Conservation (phyloP, 2,797 vertebrate genomes). For the Lagocephalus sceleratus region DNA sequence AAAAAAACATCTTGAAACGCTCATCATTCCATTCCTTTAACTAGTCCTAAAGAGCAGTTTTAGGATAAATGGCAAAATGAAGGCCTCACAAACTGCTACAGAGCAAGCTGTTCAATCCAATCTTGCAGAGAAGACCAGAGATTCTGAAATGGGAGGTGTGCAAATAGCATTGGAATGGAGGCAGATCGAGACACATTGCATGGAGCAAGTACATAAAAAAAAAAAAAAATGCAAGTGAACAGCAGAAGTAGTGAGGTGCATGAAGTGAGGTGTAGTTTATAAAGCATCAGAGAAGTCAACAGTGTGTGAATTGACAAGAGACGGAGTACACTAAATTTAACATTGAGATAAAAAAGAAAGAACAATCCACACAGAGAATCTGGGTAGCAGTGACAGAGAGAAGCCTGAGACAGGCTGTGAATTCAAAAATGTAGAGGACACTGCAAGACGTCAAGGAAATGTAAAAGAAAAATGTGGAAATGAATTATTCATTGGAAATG, state of each 20-base stretch:
- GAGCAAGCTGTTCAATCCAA: too few relatives aligned
- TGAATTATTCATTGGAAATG: neutral
- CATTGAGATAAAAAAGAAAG: neutral
- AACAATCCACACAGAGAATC: neutral
- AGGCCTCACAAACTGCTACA: too few relatives aligned
- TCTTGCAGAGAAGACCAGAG: too few relatives aligned
- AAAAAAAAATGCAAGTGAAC: neutral
- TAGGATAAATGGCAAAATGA: too few relatives aligned
- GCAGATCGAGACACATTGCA: neutral
- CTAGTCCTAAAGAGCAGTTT: too few relatives aligned
- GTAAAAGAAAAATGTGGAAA: neutral
- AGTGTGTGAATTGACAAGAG: slow-evolving; percentile 4
- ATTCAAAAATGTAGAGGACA: slow-evolving; percentile 15
- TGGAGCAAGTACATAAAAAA: neutral
- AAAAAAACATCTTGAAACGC: too few relatives aligned
- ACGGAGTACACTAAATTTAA: neutral
- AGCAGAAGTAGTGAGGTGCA: neutral
- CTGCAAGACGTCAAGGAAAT: neutral
- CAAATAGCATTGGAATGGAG: neutral
- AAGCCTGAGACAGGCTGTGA: neutral
- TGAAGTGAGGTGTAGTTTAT: slow-evolving; percentile 6
- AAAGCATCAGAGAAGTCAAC: slow-evolving; percentile 21
- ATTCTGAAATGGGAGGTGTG: too few relatives aligned
- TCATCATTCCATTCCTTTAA: too few relatives aligned
- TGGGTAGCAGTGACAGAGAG: neutral